Evolutionary conservation across 53 echinoderm and acorn worm genomes (phyloP).

Genomic region (Pentamera pediparva): DNA sequence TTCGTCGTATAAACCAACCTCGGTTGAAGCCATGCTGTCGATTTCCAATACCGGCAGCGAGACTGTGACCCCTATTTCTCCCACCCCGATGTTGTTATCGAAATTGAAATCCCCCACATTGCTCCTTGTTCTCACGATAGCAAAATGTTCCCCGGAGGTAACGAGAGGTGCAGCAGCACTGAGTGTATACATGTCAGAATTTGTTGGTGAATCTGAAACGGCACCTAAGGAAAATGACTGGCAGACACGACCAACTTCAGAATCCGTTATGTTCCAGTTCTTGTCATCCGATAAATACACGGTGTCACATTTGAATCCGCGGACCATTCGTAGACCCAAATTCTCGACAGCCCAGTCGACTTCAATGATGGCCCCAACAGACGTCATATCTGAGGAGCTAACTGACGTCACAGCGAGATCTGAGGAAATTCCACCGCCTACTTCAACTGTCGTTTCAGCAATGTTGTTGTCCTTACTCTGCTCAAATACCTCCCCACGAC

Average conservation of each 20-base stretch:
- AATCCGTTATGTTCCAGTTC: not conserved
- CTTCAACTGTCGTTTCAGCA: constrained; percentile 1
- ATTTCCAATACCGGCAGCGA: constrained; percentile 16
- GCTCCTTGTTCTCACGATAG: constrained; percentile 14
- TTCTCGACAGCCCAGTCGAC: constrained; percentile 21
- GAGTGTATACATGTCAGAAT: not conserved
- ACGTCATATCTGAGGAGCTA: not conserved
- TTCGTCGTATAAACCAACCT: not conserved
- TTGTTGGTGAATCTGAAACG: not conserved
- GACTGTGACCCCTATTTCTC: not conserved
- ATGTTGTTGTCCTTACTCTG: constrained; percentile 4
- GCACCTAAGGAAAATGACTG: not conserved
- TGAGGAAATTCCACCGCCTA: not conserved
- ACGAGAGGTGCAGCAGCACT: not conserved
- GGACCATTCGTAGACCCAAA: not conserved
- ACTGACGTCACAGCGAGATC: constrained; percentile 23
- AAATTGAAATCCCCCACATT: constrained; percentile 2
- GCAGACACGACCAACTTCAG: not conserved
- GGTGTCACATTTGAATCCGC: constrained; percentile 13
- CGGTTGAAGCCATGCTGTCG: not conserved
- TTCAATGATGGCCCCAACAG: not conserved
- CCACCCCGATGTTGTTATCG: constrained; percentile 4
- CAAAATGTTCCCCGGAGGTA: not conserved
- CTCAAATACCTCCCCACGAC: constrained; percentile 14
- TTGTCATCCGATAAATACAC: not conserved